These are phyloP conservation scores for Neodiprion pinetum DNA, from an alignment of 1,140 invertebrate genomes.

Conservation along the genomic window DNA sequence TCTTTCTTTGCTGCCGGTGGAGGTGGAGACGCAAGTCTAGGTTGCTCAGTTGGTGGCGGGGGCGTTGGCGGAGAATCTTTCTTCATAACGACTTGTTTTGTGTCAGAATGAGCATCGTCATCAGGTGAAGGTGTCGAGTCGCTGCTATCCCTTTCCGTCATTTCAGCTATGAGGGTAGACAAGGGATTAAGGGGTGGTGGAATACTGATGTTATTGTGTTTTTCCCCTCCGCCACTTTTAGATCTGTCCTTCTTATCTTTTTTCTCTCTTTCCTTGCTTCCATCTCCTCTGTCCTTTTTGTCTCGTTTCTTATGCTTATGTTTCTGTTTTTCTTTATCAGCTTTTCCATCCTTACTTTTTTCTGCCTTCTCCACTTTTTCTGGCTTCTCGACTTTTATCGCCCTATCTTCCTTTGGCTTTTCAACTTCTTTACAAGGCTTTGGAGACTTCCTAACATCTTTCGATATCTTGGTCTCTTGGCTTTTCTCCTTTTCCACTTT, in stretches of 20 bases:
- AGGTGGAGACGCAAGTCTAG: slow-evolving; percentile 34
- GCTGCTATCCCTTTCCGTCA: slow-evolving; percentile 53
- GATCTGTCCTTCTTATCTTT: slow-evolving; percentile 56
- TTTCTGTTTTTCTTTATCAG: slow-evolving; percentile 55
- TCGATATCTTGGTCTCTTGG: slow-evolving; percentile 32
- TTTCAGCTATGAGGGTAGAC: slow-evolving; percentile 43
- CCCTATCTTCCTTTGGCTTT: slow-evolving; percentile 59
- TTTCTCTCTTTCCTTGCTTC: slow-evolving; percentile 57
- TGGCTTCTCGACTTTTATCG: slow-evolving; percentile 53
- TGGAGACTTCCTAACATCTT: slow-evolving; percentile 53
- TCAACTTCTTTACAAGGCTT: slow-evolving; percentile 54
- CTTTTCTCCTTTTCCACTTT: slow-evolving; percentile 62
- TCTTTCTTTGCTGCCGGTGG: slow-evolving; percentile 41
- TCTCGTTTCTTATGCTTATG: slow-evolving; percentile 64
- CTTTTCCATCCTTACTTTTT: slow-evolving; percentile 58
- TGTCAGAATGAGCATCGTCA: slow-evolving; percentile 43
- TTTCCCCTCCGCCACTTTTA: slow-evolving; percentile 47
- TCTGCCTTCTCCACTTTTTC: slow-evolving; percentile 62
- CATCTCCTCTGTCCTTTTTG: slow-evolving; percentile 65
- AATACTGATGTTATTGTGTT: slow-evolving; percentile 34
- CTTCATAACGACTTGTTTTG: slow-evolving; percentile 33
- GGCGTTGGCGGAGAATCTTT: slow-evolving; percentile 34
- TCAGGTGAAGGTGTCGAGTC: slow-evolving; percentile 53
- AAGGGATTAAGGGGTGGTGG: slow-evolving; percentile 36
- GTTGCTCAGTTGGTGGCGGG: slow-evolving; percentile 26